These are phyloP conservation scores for Cepaea hortensis DNA, from an alignment of 2,888 invertebrate genomes.

Conservation along the genomic window DNA sequence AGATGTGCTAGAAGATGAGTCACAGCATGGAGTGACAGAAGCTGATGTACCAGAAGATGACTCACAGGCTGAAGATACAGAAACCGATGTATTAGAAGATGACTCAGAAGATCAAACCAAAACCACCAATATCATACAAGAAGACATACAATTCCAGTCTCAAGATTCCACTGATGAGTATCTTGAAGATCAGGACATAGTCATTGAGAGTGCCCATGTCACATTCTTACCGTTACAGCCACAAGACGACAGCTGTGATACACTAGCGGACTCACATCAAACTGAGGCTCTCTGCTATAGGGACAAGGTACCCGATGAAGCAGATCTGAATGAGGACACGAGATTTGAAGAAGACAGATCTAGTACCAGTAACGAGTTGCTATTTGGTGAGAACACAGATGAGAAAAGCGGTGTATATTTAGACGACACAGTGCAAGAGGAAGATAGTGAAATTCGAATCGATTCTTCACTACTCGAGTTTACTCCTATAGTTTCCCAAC, in stretches of 20 bases:
- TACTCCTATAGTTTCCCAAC: background rate
- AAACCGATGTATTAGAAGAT: too few species aligned
- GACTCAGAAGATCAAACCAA: too few species aligned
- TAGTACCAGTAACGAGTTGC: too few species aligned
- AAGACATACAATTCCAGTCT: background rate
- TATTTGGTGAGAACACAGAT: background rate
- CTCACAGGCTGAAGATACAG: background rate
- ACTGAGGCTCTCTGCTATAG: too few species aligned
- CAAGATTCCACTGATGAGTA: background rate
- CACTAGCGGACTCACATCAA: too few species aligned
- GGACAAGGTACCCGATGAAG: too few species aligned
- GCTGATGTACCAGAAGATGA: background rate
- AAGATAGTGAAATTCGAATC: background rate
- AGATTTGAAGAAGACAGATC: background rate
- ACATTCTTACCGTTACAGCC: background rate
- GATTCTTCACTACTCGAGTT: background rate
- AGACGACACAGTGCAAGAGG: background rate
- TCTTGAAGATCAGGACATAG: conserved; percentile 4
- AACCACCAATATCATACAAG: too few species aligned
- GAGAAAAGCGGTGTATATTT: background rate
- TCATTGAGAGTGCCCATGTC: background rate
- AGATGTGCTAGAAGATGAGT: background rate
- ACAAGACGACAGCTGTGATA: too few species aligned
- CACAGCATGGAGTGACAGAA: background rate
- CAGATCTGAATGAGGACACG: background rate